Percentiles rank a stretch among this genome's conserved stretches.
Evolutionary conservation across 37 sponge, comb jelly and placozoan genomes (phyloP).

Genomic region (Diacarnus erythraeanus): DNA sequence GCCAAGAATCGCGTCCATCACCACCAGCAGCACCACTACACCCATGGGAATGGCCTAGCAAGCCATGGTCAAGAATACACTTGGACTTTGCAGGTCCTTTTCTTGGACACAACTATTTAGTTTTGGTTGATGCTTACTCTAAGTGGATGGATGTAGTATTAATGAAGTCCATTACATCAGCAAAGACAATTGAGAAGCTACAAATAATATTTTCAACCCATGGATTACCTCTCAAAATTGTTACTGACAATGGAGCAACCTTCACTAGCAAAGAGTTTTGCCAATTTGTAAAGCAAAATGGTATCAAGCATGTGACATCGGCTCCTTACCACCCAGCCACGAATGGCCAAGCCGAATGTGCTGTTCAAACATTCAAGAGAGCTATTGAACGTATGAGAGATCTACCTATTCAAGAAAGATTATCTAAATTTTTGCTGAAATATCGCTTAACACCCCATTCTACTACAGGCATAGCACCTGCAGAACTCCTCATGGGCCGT

Average conservation of each 20-base stretch:
- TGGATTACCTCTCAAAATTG: slow-evolving; percentile 10
- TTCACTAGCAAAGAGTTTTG: slow-evolving; percentile 31
- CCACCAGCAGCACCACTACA: slow-evolving; percentile 33
- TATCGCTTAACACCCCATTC: slow-evolving; percentile 24
- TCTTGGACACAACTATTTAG: not conserved
- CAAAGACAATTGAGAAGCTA: slow-evolving; percentile 19
- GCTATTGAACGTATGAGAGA: not conserved
- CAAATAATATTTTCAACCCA: slow-evolving; percentile 5
- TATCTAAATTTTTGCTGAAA: slow-evolving; percentile 14
- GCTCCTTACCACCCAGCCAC: slow-evolving; percentile 3
- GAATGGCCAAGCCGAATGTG: slow-evolving; percentile 51
- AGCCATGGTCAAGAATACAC: not conserved
- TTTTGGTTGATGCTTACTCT: not conserved
- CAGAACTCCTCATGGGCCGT: not conserved
- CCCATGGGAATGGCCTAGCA: slow-evolving; percentile 11
- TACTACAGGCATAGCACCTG: not conserved
- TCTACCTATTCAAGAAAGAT: slow-evolving; percentile 2
- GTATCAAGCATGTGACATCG: slow-evolving; percentile 11
- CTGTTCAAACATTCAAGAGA: slow-evolving; percentile 43
- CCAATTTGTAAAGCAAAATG: not conserved
- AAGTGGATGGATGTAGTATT: not conserved
- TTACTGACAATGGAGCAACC: slow-evolving; percentile 30
- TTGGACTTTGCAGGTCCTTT: not conserved
- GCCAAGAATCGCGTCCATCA: not conserved
- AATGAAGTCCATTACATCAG: slow-evolving; percentile 10